phyloP scores from a whole-genome alignment of 2,888 invertebrate species.

The Drosophila prolongata region DNA sequence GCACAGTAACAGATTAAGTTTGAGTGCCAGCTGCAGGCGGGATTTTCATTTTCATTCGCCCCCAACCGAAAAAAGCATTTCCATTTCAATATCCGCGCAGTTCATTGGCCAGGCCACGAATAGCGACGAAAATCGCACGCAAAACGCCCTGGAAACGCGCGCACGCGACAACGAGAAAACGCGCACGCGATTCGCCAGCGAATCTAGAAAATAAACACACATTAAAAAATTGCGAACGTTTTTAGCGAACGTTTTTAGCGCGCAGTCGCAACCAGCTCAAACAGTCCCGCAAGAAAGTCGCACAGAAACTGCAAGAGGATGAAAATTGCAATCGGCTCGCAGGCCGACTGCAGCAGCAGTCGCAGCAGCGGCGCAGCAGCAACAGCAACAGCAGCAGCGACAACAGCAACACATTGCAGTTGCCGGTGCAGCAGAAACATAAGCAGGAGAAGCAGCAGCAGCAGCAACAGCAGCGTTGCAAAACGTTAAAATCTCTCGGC shows the following conservation, averaged over 20 bases:
- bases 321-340: conserved; percentile 78
- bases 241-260: conserved; percentile 43
- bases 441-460: conserved; percentile 49
- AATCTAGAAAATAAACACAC: conserved; percentile 24
- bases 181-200: conserved; percentile 51
- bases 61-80: conserved; percentile 14
- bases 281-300: conserved; percentile 85
- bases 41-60: conserved; percentile 34
- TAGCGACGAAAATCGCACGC: conserved; percentile 57
- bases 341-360: conserved; percentile 66
- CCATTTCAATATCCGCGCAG: conserved; percentile 41
- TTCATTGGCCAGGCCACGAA: conserved; percentile 46
- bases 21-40: conserved; percentile 56
- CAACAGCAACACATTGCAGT: conserved; percentile 69
- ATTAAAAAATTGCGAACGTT: conserved; percentile 15
- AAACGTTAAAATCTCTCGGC: conserved; percentile 60
- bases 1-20: conserved; percentile 57
- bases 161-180: conserved; percentile 65
- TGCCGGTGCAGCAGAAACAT: conserved; percentile 66
- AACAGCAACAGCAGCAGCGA: conserved; percentile 53
- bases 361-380: conserved; percentile 62
- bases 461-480: conserved; percentile 58
- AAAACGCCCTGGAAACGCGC: conserved; percentile 63
- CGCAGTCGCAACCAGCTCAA: conserved; percentile 81
- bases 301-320: conserved; percentile 85